Conservation (phyloP, 2,113 vertebrate genomes). For the Corythoichthys intestinalis region DNA sequence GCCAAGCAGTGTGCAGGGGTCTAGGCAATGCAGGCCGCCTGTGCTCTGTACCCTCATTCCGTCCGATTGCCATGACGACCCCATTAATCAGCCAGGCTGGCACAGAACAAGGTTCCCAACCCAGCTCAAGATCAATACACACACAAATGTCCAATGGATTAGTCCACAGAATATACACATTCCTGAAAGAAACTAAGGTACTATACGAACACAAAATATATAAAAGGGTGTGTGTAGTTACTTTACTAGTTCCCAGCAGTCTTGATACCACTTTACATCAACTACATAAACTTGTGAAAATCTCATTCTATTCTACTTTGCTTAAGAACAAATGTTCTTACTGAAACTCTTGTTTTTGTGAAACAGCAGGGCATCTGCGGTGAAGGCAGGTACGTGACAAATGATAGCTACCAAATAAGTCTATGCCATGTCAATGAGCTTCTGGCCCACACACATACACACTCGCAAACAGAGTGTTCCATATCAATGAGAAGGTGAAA, state of each 20-base stretch:
- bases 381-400: slow-evolving; percentile 58
- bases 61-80: slow-evolving; percentile 95
- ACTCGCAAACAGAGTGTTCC: slow-evolving; percentile 59
- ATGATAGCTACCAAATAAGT: slow-evolving; percentile 59
- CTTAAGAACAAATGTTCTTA: slow-evolving; percentile 9
- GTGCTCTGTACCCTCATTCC: slow-evolving; percentile 94
- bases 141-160: slow-evolving; percentile 60
- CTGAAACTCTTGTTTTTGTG: slow-evolving; percentile 33
- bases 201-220: slow-evolving; percentile 11
- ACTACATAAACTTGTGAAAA: background rate
- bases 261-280: background rate
- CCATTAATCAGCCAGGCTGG: slow-evolving; percentile 99
- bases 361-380: slow-evolving; percentile 18
- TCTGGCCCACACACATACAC: slow-evolving; percentile 42
- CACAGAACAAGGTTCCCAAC: slow-evolving; percentile 90
- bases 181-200: slow-evolving; percentile 18
- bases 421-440: slow-evolving; percentile 66
- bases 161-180: slow-evolving; percentile 15
- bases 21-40: slow-evolving; percentile 80
- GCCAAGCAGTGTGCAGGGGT: slow-evolving; percentile 78
- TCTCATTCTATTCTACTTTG: slow-evolving; percentile 4
- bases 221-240: background rate
- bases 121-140: slow-evolving; percentile 97
- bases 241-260: background rate
- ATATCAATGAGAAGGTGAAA: slow-evolving; percentile 78